Base-by-base conservation (phyloP, 2,888 invertebrate species). In the Drosophila parthenogenetica region DNA sequence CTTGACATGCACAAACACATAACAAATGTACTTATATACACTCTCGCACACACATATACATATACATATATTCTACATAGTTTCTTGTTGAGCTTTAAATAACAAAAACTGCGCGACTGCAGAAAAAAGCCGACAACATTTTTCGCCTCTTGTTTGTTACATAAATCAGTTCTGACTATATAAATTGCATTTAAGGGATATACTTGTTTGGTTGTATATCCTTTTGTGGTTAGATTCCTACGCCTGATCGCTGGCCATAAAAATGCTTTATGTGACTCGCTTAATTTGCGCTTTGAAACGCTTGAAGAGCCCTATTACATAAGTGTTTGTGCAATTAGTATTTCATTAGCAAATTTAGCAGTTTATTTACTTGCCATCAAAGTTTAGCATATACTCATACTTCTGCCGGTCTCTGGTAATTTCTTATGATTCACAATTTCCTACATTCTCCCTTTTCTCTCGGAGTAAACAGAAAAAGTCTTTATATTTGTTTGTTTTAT, bases 261-360 rank as follows among this genome's bases (percentile, higher is more conserved):
- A 82, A 69, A 64, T 77, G 69, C 50, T 79, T 79, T 87, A 81
- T 67, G 69, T 14, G 37, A 59, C 35, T 40, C 32, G 49, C 64
- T 69, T 81, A 77, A 84, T 79, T 79, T 74, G 79, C 49, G 68
- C 61, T 39, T 8, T 46, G 42, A 42, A 51, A 37, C 63, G 59
- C 75, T 81, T 46, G 45, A 2, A 29, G 29, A 46, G 46, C 48
- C 60, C 55, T 35, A 76, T 87, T 87, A 84, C 69, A 87, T 79
- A 84, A 77, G 65, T 72, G 87, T 66, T 67, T 65, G 55, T 60
- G 69, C 81, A 87, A 83, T 83, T 83, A 84, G 58, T 69, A 69
- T 72, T 84, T 81, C 71, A 84, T 84, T 84, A 84, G 74, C 55
- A 40, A 40, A 71, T 49, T 59, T 64, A 16, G 29, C 50, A 32